Conservation (phyloP, 1,140 invertebrate species). For the Nasonia longicornis region DNA sequence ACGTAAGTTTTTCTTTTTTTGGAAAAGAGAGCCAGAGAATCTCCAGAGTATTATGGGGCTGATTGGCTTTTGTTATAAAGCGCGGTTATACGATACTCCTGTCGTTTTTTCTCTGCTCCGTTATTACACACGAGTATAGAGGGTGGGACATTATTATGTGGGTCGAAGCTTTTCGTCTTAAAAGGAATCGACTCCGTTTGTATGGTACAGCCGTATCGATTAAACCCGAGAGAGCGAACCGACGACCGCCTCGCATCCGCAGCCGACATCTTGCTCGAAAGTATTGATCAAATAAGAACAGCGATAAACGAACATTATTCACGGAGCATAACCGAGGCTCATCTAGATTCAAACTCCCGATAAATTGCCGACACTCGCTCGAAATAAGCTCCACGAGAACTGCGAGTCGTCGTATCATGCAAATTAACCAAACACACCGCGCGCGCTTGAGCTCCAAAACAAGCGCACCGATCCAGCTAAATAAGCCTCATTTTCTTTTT, state of each 20-base stretch:
- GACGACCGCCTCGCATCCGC: too few relatives aligned
- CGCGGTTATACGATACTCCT: not conserved
- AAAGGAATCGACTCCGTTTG: not conserved
- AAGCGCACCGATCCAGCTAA: not conserved
- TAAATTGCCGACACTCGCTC: not conserved
- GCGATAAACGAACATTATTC: not conserved
- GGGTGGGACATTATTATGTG: too few relatives aligned
- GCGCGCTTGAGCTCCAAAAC: not conserved
- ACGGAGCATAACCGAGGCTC: not conserved
- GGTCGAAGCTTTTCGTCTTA: not conserved
- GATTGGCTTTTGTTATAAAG: constrained; percentile 9
- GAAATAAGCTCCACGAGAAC: not conserved
- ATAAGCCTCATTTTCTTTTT: not conserved
- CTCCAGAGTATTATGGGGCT: not conserved
- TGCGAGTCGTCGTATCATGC: not conserved
- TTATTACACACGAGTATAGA: not conserved
- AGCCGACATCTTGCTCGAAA: too few relatives aligned
- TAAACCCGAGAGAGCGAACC: not conserved
- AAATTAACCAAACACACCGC: not conserved
- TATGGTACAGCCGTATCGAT: not conserved
- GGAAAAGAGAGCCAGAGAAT: not conserved
- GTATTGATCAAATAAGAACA: not conserved
- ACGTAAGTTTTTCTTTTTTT: constrained; percentile 4
- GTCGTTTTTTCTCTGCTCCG: not conserved
- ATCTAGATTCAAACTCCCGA: not conserved